Conservation (phyloP, 1,140 invertebrate genomes). For the Odontomachus brunneus region DNA sequence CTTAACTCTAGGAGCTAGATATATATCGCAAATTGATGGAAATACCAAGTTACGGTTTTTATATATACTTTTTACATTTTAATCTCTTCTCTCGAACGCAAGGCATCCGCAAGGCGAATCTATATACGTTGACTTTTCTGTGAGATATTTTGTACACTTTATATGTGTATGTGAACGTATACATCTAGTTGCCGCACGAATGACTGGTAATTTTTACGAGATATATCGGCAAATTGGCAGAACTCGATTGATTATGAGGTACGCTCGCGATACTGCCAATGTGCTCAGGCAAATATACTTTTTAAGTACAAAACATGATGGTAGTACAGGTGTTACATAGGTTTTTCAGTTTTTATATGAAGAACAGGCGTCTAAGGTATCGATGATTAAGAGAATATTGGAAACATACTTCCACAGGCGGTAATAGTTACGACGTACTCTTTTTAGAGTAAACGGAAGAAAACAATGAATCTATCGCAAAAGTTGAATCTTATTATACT, state of each 20-base stretch:
- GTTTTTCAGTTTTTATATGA: slow-evolving; percentile 69
- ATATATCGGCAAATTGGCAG: slow-evolving; percentile 17
- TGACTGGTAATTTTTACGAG: slow-evolving; percentile 56
- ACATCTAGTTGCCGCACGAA: slow-evolving; percentile 75
- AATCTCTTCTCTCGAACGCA: slow-evolving; percentile 33
- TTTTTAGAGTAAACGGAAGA: slow-evolving; percentile 28
- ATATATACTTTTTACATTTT: slow-evolving; percentile 79
- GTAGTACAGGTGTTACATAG: slow-evolving; percentile 52
- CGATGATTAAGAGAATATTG: slow-evolving; percentile 1
- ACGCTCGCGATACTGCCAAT: slow-evolving; percentile 74
- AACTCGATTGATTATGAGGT: slow-evolving; percentile 26
- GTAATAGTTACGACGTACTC: slow-evolving; percentile 20
- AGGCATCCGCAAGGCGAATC: slow-evolving; percentile 21
- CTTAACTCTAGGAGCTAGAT: slow-evolving; percentile 17
- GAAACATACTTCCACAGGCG: slow-evolving; percentile 44
- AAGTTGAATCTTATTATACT: slow-evolving; percentile 51
- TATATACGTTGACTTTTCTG: slow-evolving; percentile 57
- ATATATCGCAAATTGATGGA: slow-evolving; percentile 61
- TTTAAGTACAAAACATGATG: slow-evolving; percentile 82
- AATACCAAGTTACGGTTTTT: slow-evolving; percentile 76
- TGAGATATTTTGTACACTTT: slow-evolving; percentile 69
- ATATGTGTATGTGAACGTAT: slow-evolving; percentile 57
- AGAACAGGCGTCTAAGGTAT: slow-evolving; percentile 24
- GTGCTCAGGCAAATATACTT: slow-evolving; percentile 76
- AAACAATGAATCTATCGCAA: slow-evolving; percentile 32